phyloP scores from a whole-genome alignment of 30 jellyfish, hydroid and myxozoan species.

The Pseudorhiza aurosa region DNA sequence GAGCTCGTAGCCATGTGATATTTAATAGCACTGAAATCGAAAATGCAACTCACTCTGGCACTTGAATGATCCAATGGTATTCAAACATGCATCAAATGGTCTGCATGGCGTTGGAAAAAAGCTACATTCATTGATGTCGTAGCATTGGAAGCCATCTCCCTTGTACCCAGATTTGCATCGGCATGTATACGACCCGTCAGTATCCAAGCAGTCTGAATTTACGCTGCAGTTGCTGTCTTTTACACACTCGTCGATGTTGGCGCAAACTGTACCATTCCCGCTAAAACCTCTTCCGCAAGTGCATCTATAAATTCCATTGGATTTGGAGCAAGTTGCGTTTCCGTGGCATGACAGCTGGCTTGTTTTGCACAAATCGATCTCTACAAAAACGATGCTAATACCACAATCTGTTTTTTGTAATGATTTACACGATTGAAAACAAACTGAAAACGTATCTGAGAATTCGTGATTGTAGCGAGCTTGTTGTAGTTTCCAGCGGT shows the following conservation, averaged over 20 bases:
- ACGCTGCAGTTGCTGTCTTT: background rate
- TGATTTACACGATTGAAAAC: too few species aligned
- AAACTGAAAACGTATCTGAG: too few species aligned
- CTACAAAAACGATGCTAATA: too few species aligned
- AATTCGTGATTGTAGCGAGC: too few species aligned
- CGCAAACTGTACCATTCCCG: conserved; percentile 29
- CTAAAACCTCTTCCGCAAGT: conserved; percentile 20
- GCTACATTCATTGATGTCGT: conserved; percentile 7
- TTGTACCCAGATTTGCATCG: conserved; percentile 1
- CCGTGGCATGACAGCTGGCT: conserved; percentile 35
- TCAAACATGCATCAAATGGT: conserved; percentile 7
- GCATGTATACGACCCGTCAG: conserved; percentile 11
- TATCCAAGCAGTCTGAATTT: conserved; percentile 3
- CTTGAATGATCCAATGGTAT: conserved; percentile 8
- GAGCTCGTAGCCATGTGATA: too few species aligned
- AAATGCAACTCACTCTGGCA: conserved; percentile 11
- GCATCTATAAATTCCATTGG: conserved; percentile 40
- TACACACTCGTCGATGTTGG: background rate
- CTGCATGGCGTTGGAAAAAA: background rate
- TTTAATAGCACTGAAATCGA: too few species aligned
- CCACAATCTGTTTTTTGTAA: too few species aligned
- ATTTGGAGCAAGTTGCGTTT: conserved; percentile 42
- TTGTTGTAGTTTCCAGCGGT: too few species aligned
- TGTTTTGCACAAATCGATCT: conserved; percentile 43
- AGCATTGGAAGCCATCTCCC: conserved; percentile 4